Evolutionary conservation across 2,888 invertebrate genomes (phyloP).

Genomic region (Podotricha telesiphe): DNA sequence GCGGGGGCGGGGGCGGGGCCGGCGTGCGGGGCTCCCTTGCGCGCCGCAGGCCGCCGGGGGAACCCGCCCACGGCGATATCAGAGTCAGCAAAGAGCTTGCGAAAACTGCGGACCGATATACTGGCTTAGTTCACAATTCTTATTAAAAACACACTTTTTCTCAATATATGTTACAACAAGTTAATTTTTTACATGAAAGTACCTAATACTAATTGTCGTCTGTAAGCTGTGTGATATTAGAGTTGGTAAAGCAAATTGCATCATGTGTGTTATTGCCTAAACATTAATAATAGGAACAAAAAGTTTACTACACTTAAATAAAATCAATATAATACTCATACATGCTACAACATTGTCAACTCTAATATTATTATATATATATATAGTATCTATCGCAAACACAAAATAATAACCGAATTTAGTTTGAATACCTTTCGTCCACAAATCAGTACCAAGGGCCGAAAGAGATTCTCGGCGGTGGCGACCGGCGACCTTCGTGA

Average conservation of each 20-base stretch:
- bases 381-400: slow-evolving; percentile 10
- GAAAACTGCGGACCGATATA: slow-evolving; percentile 86
- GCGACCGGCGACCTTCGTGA: slow-evolving; percentile 63
- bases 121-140: slow-evolving; percentile 30
- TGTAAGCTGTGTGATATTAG: slow-evolving; percentile 6
- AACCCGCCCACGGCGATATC: slow-evolving; percentile 88
- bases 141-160: neutral
- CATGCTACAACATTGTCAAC: neutral
- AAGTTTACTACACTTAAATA: neutral
- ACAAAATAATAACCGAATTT: slow-evolving; percentile 7
- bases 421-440: slow-evolving; percentile 43
- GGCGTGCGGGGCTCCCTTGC: slow-evolving; percentile 87
- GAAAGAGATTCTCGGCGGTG: slow-evolving; percentile 80
- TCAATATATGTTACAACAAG: neutral
- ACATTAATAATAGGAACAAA: neutral
- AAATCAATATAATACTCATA: neutral
- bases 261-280: neutral
- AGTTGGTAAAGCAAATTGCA: slow-evolving; percentile 10
- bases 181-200: neutral
- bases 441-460: slow-evolving; percentile 78
- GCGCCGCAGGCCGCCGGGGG: slow-evolving; percentile 91
- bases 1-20: slow-evolving; percentile 68
- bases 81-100: slow-evolving; percentile 93
- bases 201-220: neutral
- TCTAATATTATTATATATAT: slow-evolving; percentile 9